Conservation (phyloP, 2,888 invertebrate species). For the Eupithecia vulgata region DNA sequence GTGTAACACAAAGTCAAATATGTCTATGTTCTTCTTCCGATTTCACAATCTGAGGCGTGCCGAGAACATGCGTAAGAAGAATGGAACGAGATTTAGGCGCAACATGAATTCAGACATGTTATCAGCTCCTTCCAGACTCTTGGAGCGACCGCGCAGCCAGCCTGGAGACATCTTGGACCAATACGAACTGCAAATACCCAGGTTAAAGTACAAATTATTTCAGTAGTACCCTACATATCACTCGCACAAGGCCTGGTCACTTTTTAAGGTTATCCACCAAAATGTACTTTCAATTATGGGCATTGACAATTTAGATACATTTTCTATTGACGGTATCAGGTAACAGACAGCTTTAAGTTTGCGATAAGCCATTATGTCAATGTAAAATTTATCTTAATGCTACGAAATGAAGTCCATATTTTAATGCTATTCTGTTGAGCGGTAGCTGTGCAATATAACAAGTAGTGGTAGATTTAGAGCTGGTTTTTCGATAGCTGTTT, state of each 20-base stretch:
- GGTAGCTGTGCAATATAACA: not conserved
- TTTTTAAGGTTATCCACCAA: not conserved
- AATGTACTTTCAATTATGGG: not conserved
- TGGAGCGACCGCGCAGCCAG: slow-evolving; percentile 92
- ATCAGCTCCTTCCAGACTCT: slow-evolving; percentile 91
- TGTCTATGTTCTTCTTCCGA: slow-evolving; percentile 98
- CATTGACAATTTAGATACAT: not conserved
- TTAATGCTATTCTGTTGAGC: not conserved
- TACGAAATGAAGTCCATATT: not conserved
- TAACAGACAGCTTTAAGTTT: not conserved
- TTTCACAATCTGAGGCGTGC: slow-evolving; percentile 95
- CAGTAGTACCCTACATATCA: not conserved
- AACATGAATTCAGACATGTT: slow-evolving; percentile 82
- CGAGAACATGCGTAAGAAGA: slow-evolving; percentile 85
- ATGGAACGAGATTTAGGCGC: slow-evolving; percentile 56
- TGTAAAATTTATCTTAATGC: not conserved
- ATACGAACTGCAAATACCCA: slow-evolving; percentile 96
- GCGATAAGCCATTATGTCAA: not conserved
- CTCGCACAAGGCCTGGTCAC: not conserved
- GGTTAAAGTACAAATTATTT: slow-evolving; percentile 82
- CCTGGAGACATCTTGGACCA: slow-evolving; percentile 96
- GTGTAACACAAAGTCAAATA: slow-evolving; percentile 78
- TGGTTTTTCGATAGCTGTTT: no score
- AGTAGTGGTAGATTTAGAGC: no score
- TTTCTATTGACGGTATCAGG: not conserved